These are phyloP conservation scores for Diarsia brunnea DNA, from an alignment of 2,888 invertebrate genomes.

Conservation along the genomic window DNA sequence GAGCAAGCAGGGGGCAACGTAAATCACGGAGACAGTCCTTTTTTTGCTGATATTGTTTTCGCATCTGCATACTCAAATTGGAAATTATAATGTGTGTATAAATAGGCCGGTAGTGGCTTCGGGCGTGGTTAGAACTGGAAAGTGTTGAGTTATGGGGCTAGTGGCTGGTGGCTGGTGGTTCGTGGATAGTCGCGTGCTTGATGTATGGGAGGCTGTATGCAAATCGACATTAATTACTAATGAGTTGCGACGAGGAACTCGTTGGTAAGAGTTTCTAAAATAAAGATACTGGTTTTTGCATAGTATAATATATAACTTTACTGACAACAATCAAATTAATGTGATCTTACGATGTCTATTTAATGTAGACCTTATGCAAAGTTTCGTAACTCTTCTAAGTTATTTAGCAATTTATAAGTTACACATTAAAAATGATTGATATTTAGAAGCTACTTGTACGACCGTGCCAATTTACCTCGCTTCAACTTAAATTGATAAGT, in stretches of 20 bases:
- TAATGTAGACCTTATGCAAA: neutral
- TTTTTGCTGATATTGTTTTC: constrained; percentile 63
- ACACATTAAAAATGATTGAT: neutral
- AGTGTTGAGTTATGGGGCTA: constrained; percentile 41
- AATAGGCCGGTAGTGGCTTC: constrained; percentile 49
- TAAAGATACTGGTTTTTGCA: neutral
- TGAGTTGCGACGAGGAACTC: constrained; percentile 7
- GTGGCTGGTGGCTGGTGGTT: constrained; percentile 10
- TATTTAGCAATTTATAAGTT: neutral
- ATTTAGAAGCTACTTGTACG: neutral
- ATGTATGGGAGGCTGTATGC: constrained; percentile 28
- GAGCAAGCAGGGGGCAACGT: constrained; percentile 67
- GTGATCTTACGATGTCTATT: neutral
- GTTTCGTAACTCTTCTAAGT: neutral
- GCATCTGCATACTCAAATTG: constrained; percentile 68
- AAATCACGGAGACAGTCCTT: constrained; percentile 64
- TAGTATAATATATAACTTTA: too few relatives aligned
- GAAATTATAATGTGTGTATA: constrained; percentile 65
- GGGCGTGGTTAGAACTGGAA: constrained; percentile 50
- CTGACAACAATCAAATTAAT: neutral
- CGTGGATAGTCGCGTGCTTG: constrained; percentile 1
- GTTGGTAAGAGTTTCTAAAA: neutral
- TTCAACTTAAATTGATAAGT: neutral
- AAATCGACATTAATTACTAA: constrained; percentile 46
- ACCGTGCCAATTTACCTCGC: neutral